Percentiles rank a stretch among this genome's conserved stretches.
These are phyloP conservation scores for Cyclina sinensis DNA, from an alignment of 1,140 invertebrate species.

Conservation along the genomic window DNA sequence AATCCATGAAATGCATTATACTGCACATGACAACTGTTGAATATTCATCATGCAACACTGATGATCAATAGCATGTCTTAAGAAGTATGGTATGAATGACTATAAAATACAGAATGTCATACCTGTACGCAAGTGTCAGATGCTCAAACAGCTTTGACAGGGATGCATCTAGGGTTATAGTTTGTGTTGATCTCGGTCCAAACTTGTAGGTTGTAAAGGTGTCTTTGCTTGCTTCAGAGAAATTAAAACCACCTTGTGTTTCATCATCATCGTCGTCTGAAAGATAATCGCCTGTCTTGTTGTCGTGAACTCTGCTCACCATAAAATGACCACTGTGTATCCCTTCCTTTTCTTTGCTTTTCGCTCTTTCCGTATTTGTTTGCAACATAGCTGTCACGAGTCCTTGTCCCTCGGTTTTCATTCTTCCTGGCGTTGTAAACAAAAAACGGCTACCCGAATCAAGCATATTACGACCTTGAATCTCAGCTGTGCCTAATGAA, in stretches of 20 bases:
- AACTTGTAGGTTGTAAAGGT: constrained; percentile 85
- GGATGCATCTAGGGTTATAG: constrained; percentile 96
- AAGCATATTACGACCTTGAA: constrained; percentile 1
- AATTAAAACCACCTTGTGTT: constrained; percentile 81
- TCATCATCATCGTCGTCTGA: constrained; percentile 93
- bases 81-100: no score
- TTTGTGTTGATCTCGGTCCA: constrained; percentile 84
- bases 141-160: constrained; percentile 98
- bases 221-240: constrained; percentile 87
- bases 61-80: no score
- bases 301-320: constrained; percentile 97
- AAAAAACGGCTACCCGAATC: background rate
- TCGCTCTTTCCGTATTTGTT: background rate
- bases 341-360: constrained; percentile 55
- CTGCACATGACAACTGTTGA: no score
- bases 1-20: no score
- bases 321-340: constrained; percentile 99
- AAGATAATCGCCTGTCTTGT: constrained; percentile 89
- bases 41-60: no score
- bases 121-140: constrained; percentile 99
- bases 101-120: constrained; percentile 78
- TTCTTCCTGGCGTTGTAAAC: background rate
- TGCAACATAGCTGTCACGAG: background rate
- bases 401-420: constrained; percentile 27
- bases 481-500: background rate